phyloP scores from a whole-genome alignment of 2,888 invertebrate genomes.

The Ligdia adustata region DNA sequence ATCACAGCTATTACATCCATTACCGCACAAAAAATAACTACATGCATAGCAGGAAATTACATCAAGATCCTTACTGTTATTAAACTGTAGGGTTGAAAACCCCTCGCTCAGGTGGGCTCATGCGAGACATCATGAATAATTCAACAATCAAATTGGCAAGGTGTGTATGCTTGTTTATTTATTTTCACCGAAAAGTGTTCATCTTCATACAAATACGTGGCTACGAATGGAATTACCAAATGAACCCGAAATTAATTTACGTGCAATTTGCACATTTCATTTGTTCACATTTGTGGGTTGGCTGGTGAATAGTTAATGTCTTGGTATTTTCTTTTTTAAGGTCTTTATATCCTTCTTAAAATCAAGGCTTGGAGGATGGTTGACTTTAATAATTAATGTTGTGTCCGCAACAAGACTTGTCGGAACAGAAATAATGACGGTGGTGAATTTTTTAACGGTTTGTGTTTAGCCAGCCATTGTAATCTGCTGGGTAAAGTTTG shows the following conservation, averaged over 20 bases:
- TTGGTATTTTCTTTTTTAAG: constrained; percentile 45
- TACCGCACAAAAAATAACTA: no score
- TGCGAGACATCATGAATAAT: constrained; percentile 79
- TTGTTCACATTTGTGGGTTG: constrained; percentile 22
- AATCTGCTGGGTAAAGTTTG: constrained; percentile 38
- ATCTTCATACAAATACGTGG: constrained; percentile 56
- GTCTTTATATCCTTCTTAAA: constrained; percentile 54
- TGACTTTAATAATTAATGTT: constrained; percentile 61
- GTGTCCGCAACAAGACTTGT: constrained; percentile 49
- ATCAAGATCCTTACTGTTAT: not conserved
- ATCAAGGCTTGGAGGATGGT: constrained; percentile 47
- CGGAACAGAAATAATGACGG: constrained; percentile 52
- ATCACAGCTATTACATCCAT: no score
- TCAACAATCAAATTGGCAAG: constrained; percentile 81
- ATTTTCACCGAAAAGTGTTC: constrained; percentile 66
- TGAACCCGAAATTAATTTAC: constrained; percentile 42
- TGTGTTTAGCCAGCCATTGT: constrained; percentile 50
- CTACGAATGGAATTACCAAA: constrained; percentile 31
- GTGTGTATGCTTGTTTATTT: constrained; percentile 76
- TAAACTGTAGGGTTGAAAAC: not conserved
- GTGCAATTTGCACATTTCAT: constrained; percentile 16
- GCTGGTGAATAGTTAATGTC: constrained; percentile 21
- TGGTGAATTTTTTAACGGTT: constrained; percentile 59
- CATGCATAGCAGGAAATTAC: no score
- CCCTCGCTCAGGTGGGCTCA: constrained; percentile 62